Evolutionary conservation across 2,797 vertebrate genomes (phyloP).

Genomic region (Rhinogobio ventralis): DNA sequence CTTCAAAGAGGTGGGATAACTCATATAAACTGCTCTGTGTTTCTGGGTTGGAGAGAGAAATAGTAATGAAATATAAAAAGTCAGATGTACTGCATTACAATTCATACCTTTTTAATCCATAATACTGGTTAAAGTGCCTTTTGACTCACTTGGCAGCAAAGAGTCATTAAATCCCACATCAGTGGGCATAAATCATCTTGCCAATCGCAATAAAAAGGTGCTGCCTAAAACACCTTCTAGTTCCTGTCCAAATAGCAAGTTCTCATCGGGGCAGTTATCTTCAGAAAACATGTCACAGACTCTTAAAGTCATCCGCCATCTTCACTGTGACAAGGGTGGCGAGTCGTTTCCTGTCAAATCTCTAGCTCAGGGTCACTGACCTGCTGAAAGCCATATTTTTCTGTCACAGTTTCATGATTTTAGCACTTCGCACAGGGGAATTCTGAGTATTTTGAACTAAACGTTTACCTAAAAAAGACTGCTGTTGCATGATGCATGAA

Average conservation of each 20-base stretch:
- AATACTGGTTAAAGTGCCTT: constrained; percentile 33
- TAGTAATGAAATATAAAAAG: constrained; percentile 38
- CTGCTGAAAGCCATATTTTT: constrained; percentile 18
- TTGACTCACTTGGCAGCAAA: constrained; percentile 34
- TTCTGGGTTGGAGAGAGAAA: constrained; percentile 8
- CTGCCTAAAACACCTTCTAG: background rate
- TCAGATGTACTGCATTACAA: constrained; percentile 40
- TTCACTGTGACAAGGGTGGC: background rate
- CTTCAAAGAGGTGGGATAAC: constrained; percentile 45
- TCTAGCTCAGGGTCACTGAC: background rate
- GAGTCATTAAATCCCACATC: constrained; percentile 34
- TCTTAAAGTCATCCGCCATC: constrained; percentile 11
- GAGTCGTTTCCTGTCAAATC: constrained; percentile 19
- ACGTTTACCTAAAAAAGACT: constrained; percentile 29
- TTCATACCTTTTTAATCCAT: constrained; percentile 46
- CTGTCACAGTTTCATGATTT: constrained; percentile 12
- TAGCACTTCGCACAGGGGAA: background rate
- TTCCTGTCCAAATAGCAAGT: constrained; percentile 20
- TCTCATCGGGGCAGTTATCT: constrained; percentile 10
- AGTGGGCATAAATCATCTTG: constrained; percentile 37
- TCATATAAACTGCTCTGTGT: constrained; percentile 43
- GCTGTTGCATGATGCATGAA: constrained; percentile 32
- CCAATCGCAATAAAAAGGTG: background rate
- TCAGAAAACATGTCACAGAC: constrained; percentile 11
- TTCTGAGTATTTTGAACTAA: constrained; percentile 10